Evolutionary conservation across 2,797 vertebrate species (phyloP), one percentile per base, ranked within the genome.

Genomic region (Adrianichthys oophorus): DNA sequence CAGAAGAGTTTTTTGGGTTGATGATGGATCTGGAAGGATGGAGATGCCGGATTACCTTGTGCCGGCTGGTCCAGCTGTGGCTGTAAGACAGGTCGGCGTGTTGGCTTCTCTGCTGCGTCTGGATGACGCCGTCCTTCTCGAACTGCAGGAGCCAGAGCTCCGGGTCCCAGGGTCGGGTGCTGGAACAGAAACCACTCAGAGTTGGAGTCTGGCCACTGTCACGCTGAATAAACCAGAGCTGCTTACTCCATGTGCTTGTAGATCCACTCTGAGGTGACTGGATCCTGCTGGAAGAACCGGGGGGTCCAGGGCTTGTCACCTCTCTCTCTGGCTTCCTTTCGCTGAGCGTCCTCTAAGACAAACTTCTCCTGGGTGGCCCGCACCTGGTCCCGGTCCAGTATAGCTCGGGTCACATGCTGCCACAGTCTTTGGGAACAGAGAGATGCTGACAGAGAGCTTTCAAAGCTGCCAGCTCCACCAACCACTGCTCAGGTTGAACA

Each of bases 351-450:
- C 75, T 99, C 97, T 74, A 99, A 81, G 0, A 93, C 87, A 72
- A 90, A 95, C 78, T 99, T 98, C 68, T 99, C 96, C 84, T 95
- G 94, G 0, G 96, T 98, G 5, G 97, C 97, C 65, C 78, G 92
- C 64, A 94, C 67, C 76, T 99, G 97, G 87, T 99, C 96, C 0
- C 92, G 94, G 48, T 94, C 92, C 63, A 75, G 59, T 72, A 99
- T 98, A 68, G 97, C 97, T 47, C 86, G 94, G 68, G 95, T 97
- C 78, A 99, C 97, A 0, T 93, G 93, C 82, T 91, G 94, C 97
- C 97, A 98, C 66, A 98, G 92, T 78, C 97, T 98, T 68, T 18
- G 4, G 6, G 29, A 68, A 58, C 46, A 62, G 32, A 12, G 32
- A 32, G 26, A 26, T 26, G 26, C 26, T 26, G 26, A 26, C 5